phyloP scores from a whole-genome alignment of 2,113 vertebrate species.

The Sylvilagus bachmani region DNA sequence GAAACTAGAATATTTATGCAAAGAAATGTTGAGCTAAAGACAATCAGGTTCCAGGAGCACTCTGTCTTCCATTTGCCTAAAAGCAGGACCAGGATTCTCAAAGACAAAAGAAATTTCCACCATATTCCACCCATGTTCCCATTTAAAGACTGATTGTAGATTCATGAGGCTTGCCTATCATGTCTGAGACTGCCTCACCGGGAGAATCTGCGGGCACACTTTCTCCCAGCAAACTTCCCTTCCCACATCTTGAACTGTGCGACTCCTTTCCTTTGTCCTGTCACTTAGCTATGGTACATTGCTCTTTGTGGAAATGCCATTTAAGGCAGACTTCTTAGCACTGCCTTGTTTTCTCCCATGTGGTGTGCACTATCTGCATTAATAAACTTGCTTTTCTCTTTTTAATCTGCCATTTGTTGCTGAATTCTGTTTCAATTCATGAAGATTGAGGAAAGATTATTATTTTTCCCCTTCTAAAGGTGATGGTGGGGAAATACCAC shows the following conservation, averaged over 20 bases:
- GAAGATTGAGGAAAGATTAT: background rate
- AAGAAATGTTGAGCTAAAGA: background rate
- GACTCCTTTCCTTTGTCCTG: background rate
- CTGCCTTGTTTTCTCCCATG: background rate
- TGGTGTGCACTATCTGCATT: background rate
- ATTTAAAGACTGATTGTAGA: too few relatives aligned
- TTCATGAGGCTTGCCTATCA: background rate
- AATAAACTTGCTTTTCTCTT: background rate
- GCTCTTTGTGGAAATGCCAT: background rate
- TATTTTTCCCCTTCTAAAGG: background rate
- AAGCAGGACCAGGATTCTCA: background rate
- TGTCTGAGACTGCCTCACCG: too few relatives aligned
- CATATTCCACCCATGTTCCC: too few relatives aligned
- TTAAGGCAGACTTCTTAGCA: background rate
- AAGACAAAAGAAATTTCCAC: background rate
- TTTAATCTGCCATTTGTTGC: background rate
- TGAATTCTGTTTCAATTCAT: background rate
- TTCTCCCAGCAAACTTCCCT: background rate
- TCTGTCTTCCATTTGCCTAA: background rate
- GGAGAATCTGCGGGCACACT: background rate
- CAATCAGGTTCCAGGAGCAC: background rate
- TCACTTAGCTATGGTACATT: background rate
- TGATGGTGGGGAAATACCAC: background rate
- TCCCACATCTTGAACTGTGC: background rate
- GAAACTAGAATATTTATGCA: background rate